Base-by-base conservation (phyloP, 2,113 vertebrate genomes). In the Marcusenius ussheri region DNA sequence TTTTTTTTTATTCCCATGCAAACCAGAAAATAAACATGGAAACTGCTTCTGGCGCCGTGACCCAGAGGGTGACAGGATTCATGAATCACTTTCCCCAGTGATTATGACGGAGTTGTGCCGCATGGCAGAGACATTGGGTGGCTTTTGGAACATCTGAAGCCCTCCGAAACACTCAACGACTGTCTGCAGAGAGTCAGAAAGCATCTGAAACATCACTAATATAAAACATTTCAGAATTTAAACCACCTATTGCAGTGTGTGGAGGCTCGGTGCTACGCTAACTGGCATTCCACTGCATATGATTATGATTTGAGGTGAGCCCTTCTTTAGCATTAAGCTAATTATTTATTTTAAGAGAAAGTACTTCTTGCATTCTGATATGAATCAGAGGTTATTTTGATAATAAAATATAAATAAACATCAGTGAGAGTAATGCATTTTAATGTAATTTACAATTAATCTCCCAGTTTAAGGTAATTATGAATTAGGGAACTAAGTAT, bases 1-100 rank as follows among this genome's bases (percentile, higher is more conserved):
- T 39, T 31, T 39, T 35, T 74, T 35, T 5, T 74, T 74, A 27
- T 50, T 46, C n/a, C 51, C 45, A 86, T 17, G 21, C 80, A 27
- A 45, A 24, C 53, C 83, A 47, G n/a, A 39, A 84, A 31, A 62
- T 27, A 86, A 90, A 90, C 89, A 87, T 27, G 39, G n/a, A 56
- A 62, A 62, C 53, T 45, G 15, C 51, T 47, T 58, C 51, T 86
- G 83, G 6, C 58, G 2, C 45, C 56, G 3, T 49, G 89, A 90
- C 89, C 89, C 83, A 66, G 39, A 62, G 24, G 24, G 31, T 83
- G 89, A 89, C 50, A 27, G 17, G 50, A 51, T 35, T 19, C 24
- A 46, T 86, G 56, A 47, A 87, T 90, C 83, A 86, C 45, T 90
- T 87, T 87, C 24, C 42, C 56, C 83, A 66, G 84, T 11, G 27